These are phyloP conservation scores for Panthera leo DNA, from an alignment of 2,113 vertebrate genomes.

Conservation along the genomic window DNA sequence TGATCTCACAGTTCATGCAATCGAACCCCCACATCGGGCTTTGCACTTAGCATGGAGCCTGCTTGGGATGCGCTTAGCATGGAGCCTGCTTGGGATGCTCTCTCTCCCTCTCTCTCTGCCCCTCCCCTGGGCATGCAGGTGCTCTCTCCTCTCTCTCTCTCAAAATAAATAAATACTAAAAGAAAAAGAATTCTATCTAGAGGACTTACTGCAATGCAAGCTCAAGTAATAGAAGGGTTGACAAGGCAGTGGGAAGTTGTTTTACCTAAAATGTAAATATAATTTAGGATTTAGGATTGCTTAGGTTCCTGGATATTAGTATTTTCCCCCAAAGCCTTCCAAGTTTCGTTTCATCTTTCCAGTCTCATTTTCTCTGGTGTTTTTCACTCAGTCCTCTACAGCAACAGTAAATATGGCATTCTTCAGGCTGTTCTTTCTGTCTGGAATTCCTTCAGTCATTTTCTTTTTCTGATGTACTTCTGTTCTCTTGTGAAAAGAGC, in stretches of 20 bases:
- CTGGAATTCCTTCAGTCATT: neutral
- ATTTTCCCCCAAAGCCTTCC: neutral
- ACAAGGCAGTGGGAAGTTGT: neutral
- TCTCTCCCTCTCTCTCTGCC: too few relatives aligned
- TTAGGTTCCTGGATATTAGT: neutral
- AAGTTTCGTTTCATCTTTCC: neutral
- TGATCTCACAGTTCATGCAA: too few relatives aligned
- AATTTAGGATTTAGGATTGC: neutral
- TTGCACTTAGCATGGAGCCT: too few relatives aligned
- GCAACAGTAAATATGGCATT: neutral
- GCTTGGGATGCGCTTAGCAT: too few relatives aligned
- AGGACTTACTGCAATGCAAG: neutral
- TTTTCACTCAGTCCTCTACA: neutral
- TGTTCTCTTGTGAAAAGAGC: neutral
- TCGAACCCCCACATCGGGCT: too few relatives aligned
- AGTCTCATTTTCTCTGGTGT: neutral
- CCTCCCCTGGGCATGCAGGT: too few relatives aligned
- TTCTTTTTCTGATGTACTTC: neutral
- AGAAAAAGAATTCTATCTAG: neutral
- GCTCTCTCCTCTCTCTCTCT: too few relatives aligned
- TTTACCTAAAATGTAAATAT: neutral
- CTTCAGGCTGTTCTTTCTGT: neutral
- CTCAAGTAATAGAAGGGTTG: neutral
- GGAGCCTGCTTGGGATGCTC: too few relatives aligned
- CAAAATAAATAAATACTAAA: too few relatives aligned